A percentile compares a stretch with the other conserved stretches of the same genome.
phyloP scores from a whole-genome alignment of 2,888 invertebrate species.

The Dysmachus trigonus region DNA sequence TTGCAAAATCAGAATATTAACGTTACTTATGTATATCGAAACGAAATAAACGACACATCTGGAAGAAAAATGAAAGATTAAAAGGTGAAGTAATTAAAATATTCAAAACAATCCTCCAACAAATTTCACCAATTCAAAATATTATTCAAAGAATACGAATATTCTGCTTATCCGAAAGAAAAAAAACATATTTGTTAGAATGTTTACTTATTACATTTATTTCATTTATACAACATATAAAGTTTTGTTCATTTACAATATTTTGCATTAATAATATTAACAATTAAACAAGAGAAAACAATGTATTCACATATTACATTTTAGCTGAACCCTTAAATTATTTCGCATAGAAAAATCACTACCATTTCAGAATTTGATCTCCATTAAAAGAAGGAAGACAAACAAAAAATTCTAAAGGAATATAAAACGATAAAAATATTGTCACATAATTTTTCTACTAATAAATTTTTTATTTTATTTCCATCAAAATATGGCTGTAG shows the following conservation, averaged over 20 bases:
- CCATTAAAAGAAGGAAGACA: neutral
- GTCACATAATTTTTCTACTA: neutral
- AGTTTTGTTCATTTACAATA: neutral
- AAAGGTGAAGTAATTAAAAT: too few relatives aligned
- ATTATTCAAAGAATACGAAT: too few relatives aligned
- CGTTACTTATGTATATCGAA: too few relatives aligned
- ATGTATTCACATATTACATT: constrained; percentile 10
- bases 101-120: too few relatives aligned
- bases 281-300: constrained; percentile 31
- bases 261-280: constrained; percentile 16
- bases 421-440: constrained; percentile 9
- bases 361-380: neutral
- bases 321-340: neutral
- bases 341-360: neutral
- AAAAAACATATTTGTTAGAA: neutral
- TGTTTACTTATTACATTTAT: constrained; percentile 5
- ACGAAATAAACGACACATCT: too few relatives aligned
- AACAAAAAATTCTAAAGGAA: neutral
- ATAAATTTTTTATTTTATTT: neutral
- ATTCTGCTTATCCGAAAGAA: too few relatives aligned
- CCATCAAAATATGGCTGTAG: neutral
- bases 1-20: too few relatives aligned
- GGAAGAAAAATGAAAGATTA: too few relatives aligned
- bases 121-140: too few relatives aligned
- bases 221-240: constrained; percentile 27